Conservation (phyloP, 2,888 invertebrate genomes). For the Pediacus dermestoides region DNA sequence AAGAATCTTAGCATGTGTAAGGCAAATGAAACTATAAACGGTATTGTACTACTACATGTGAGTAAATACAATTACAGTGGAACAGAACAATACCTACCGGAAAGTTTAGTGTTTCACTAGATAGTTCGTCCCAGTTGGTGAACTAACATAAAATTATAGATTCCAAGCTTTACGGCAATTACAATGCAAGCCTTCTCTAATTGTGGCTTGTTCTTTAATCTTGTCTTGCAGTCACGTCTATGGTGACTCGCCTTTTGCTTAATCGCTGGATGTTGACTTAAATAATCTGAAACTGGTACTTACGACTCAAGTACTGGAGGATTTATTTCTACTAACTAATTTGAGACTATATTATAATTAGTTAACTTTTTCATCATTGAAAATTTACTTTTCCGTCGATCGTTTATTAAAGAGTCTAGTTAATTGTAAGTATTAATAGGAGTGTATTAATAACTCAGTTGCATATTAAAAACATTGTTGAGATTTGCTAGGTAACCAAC, state of each 20-base stretch:
- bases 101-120: conserved; percentile 14
- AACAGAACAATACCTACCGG: conserved; percentile 15
- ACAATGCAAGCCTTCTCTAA: conserved; percentile 42
- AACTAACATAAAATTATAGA: conserved; percentile 44
- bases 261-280: conserved; percentile 14
- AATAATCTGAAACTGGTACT: too few species aligned
- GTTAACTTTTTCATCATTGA: too few species aligned
- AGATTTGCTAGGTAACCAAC: too few species aligned
- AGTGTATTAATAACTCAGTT: too few species aligned
- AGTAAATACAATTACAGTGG: conserved; percentile 21
- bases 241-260: conserved; percentile 12
- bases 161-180: conserved; percentile 39
- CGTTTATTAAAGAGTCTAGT: too few species aligned
- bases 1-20: conserved; percentile 14
- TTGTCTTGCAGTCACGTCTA: conserved; percentile 41
- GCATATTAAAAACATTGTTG: too few species aligned
- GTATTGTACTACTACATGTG: conserved; percentile 12
- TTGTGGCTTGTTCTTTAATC: conserved; percentile 45
- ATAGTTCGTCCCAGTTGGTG: conserved; percentile 21
- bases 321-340: too few species aligned
- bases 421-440: too few species aligned
- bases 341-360: too few species aligned
- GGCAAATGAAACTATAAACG: conserved; percentile 13
- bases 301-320: too few species aligned
- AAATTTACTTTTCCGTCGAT: too few species aligned